Conservation (phyloP, 2,888 invertebrate species). For the Orgyia antiqua region DNA sequence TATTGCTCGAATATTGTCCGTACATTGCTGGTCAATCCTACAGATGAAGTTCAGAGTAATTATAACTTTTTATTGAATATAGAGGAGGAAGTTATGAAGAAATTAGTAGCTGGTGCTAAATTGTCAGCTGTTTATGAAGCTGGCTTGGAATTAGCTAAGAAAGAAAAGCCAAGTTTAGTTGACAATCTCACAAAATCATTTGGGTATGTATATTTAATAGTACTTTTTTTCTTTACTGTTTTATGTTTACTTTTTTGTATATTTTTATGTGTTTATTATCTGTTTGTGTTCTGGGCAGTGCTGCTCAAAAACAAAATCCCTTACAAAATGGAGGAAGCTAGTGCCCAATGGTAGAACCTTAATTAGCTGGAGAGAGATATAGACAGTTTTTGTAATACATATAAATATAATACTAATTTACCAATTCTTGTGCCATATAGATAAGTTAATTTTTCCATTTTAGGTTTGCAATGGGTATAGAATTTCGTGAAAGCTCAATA, state of each 20-base stretch:
- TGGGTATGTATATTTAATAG: constrained; percentile 81
- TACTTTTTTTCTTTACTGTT: no score
- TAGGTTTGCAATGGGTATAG: constrained; percentile 97
- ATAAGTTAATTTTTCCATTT: no score
- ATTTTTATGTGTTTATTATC: neutral
- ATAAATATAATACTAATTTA: no score
- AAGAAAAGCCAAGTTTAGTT: constrained; percentile 89
- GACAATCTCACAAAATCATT: constrained; percentile 96
- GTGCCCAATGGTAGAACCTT: no score
- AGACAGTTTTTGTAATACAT: no score
- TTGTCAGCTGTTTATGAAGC: constrained; percentile 92
- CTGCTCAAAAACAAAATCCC: no score
- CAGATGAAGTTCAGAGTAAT: constrained; percentile 85
- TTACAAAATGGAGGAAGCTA: no score
- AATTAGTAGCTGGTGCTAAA: constrained; percentile 88
- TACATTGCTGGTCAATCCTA: constrained; percentile 97
- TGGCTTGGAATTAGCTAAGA: constrained; percentile 88
- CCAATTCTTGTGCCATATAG: no score
- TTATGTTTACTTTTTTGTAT: neutral
- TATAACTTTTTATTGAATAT: constrained; percentile 94
- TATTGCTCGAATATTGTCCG: constrained; percentile 99
- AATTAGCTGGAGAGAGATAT: no score
- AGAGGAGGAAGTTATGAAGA: constrained; percentile 93
- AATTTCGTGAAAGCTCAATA: constrained; percentile 96
- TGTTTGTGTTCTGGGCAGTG: no score